A percentile compares a stretch with the other conserved stretches of the same genome.
These are phyloP conservation scores for Peromyscus californicus DNA, from an alignment of 2,113 vertebrate genomes.

Conservation along the genomic window DNA sequence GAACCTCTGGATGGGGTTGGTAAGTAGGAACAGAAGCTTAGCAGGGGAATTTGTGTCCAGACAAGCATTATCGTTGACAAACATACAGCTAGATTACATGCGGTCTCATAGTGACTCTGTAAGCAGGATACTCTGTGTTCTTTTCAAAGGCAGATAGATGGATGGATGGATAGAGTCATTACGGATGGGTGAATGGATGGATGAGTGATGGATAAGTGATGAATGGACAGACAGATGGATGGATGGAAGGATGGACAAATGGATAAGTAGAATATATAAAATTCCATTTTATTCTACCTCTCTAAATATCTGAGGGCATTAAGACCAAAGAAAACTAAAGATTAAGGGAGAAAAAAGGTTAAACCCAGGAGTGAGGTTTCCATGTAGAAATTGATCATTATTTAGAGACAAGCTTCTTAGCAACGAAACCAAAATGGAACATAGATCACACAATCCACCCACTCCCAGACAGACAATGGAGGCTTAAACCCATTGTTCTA, in stretches of 20 bases:
- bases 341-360: no score
- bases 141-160: background rate
- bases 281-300: background rate
- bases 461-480: background rate
- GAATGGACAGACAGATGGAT: accelerated
- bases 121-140: background rate
- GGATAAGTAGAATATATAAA: background rate
- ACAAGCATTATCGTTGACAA: background rate
- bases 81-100: background rate
- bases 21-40: background rate
- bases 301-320: background rate
- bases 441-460: background rate
- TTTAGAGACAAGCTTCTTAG: background rate
- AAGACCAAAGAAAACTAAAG: background rate
- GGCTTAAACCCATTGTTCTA: background rate
- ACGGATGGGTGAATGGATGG: background rate
- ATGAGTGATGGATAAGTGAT: background rate
- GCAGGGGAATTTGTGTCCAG: background rate
- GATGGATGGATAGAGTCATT: background rate
- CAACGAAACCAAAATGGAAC: constrained; percentile 14
- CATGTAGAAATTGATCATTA: background rate
- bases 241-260: background rate
- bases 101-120: background rate
- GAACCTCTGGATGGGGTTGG: background rate
- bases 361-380: background rate